Conservation (phyloP, 2,888 invertebrate genomes). For the Drosophila kuntzei region DNA sequence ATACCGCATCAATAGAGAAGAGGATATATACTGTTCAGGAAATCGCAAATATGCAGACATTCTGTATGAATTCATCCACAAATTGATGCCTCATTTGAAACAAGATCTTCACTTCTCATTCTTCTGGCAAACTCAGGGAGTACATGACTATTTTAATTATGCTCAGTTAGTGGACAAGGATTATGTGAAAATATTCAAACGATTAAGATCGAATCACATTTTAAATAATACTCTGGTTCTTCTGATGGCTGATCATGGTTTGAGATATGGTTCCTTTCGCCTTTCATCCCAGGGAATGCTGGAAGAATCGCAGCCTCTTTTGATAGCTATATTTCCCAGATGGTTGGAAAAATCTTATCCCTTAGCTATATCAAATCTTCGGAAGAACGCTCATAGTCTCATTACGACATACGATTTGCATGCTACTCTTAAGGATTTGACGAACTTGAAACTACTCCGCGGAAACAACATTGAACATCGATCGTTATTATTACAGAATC, state of each 20-base stretch:
- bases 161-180: conserved; percentile 28
- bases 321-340: conserved; percentile 90
- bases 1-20: conserved; percentile 42
- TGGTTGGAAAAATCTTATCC: conserved; percentile 89
- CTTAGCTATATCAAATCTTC: conserved; percentile 88
- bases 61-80: conserved; percentile 43
- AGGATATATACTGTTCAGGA: conserved; percentile 44
- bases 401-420: conserved; percentile 94
- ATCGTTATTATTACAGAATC: conserved; percentile 70
- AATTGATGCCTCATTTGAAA: conserved; percentile 38
- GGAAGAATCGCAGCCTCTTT: conserved; percentile 94
- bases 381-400: conserved; percentile 89
- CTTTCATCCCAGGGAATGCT: conserved; percentile 91
- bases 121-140: conserved; percentile 60
- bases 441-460: conserved; percentile 86
- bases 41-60: conserved; percentile 39
- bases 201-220: conserved; percentile 27
- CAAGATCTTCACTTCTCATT: conserved; percentile 41
- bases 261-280: conserved; percentile 92
- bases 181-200: conserved; percentile 67
- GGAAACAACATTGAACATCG: conserved; percentile 75
- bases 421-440: conserved; percentile 90
- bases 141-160: conserved; percentile 50
- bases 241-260: conserved; percentile 94
- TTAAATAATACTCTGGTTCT: conserved; percentile 90